phyloP scores from a whole-genome alignment of 2,888 invertebrate genomes.

The Xestia rhomboidea region DNA sequence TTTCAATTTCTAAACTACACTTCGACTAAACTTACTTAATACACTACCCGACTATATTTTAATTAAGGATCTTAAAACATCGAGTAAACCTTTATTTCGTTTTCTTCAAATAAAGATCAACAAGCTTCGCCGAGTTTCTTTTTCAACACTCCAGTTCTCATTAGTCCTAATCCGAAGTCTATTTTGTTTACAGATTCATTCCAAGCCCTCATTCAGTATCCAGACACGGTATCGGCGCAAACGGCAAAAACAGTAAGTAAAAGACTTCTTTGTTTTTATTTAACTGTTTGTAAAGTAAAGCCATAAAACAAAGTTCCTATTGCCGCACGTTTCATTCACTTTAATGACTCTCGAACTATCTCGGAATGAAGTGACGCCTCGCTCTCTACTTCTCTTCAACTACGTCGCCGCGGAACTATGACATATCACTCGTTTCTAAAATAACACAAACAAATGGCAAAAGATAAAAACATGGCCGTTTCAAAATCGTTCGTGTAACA shows the following conservation, averaged over 20 bases:
- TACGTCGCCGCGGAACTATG: constrained; percentile 26
- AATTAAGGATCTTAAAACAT: constrained; percentile 44
- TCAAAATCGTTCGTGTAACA: constrained; percentile 18
- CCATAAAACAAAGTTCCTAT: constrained; percentile 88
- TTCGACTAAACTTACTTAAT: background rate
- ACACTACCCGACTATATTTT: constrained; percentile 20
- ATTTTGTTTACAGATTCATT: constrained; percentile 95
- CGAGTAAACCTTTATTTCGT: constrained; percentile 26
- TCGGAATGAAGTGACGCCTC: constrained; percentile 80
- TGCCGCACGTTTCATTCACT: constrained; percentile 87
- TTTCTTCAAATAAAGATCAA: constrained; percentile 61
- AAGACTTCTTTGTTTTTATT: constrained; percentile 86
- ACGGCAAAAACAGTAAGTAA: constrained; percentile 97
- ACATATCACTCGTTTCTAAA: constrained; percentile 18
- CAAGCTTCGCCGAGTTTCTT: constrained; percentile 48
- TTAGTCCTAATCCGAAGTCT: constrained; percentile 58
- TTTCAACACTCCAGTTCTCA: constrained; percentile 58
- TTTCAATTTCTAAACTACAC: background rate
- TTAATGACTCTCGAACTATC: constrained; percentile 88
- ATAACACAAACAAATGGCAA: constrained; percentile 9
- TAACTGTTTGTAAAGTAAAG: constrained; percentile 85
- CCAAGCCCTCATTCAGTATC: constrained; percentile 99
- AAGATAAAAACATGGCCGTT: constrained; percentile 11
- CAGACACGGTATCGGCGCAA: constrained; percentile 98
- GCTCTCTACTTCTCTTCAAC: constrained; percentile 71